Base-by-base conservation (phyloP, 2,888 invertebrate species). In the Microchrysa polita region DNA sequence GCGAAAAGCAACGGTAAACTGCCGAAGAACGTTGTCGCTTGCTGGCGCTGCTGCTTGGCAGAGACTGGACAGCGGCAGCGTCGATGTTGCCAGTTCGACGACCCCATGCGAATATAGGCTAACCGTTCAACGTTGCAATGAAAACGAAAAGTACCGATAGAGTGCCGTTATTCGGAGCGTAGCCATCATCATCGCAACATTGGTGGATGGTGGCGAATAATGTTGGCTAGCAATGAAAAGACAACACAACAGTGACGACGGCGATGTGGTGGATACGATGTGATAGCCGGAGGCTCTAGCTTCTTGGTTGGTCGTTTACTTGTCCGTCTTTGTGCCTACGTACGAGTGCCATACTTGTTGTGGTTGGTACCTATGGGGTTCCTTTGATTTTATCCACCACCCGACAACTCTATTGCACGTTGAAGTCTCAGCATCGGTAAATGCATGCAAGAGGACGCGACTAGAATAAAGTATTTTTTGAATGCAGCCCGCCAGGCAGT, bases 91-190 rank as follows among this genome's bases (percentile, higher is more conserved):
- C 27, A 81, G 83, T 83, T 85, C 84, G 84, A 81, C 84, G 84
- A 84, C 83, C 84, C 80, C 78, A 73, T 79, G 81, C 80, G 75
- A 85, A 85, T 85, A 84, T 85, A 84, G 84, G 84, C 84, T 84
- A 85, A 85, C 83, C 81, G 83, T 82, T 84, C 81, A 76, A 80
- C 82, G 83, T 81, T 83, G 84, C 84, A 84, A 84, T 84, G 84
- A 85, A 85, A 85, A 83, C 82, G 84, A 85, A 85, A 85, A 84
- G 84, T 84, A 84, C 84, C 84, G 84, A 83, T 84, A 85, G 81
- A 80, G 82, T 84, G 84, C 84, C 84, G 84, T 84, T 83, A 83
- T 81, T 78, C 79, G 40, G 53, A 22, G 59, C 59, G 48, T 27
- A 20, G 55, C 67, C 10, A 10, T 12, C n/a, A n/a, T n/a, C n/a